Evolutionary conservation across 2,113 vertebrate species (phyloP).

Genomic region (Benitochromis conjunctus): DNA sequence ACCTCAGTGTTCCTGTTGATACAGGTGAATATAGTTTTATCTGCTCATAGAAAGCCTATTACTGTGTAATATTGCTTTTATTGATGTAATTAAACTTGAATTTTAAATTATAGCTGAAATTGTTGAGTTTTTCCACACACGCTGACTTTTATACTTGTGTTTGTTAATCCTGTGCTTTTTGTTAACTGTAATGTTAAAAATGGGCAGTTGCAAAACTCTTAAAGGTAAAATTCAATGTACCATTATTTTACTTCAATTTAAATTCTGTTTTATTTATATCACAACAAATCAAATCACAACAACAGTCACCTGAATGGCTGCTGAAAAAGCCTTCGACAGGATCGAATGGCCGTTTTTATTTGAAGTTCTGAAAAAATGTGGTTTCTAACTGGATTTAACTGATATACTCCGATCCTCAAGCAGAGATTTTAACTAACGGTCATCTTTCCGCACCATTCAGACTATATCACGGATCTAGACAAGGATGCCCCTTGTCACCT

Average conservation of each 20-base stretch:
- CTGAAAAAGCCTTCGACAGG: no score
- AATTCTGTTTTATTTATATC: background rate
- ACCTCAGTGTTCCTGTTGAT: background rate
- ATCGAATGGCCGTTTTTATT: no score
- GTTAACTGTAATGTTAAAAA: background rate
- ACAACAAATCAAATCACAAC: background rate
- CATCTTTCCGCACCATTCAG: no score
- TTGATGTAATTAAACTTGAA: background rate
- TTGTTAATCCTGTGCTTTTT: background rate
- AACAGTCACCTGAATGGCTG: no score
- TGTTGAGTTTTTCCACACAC: background rate
- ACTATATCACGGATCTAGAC: no score
- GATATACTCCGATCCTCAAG: no score
- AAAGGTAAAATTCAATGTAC: background rate
- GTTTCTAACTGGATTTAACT: no score
- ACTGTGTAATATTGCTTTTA: constrained; percentile 33
- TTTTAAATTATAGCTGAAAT: background rate
- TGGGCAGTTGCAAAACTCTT: background rate
- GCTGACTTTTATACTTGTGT: accelerated
- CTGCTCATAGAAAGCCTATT: background rate
- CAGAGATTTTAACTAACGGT: no score
- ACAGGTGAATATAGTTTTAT: background rate
- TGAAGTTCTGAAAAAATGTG: no score
- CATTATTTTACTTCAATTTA: background rate
- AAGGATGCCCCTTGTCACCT: no score